Conservation (phyloP, 37 sponge, comb jelly and placozoan genomes). For the Crambe crambe region DNA sequence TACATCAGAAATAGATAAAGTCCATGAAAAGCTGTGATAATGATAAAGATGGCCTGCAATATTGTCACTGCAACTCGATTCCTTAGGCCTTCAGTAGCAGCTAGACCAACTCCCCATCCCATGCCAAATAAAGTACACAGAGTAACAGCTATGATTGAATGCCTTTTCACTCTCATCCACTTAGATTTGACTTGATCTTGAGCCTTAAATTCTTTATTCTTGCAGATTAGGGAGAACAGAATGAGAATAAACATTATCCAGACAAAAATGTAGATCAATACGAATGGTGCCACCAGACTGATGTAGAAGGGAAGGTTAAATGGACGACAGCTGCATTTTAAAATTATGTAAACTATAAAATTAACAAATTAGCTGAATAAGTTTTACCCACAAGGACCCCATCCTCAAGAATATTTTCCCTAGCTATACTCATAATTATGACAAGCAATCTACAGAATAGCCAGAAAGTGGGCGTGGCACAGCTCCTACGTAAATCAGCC, state of each 20-base stretch:
- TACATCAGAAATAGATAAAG: slow-evolving; percentile 35
- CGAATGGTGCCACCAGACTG: slow-evolving; percentile 1
- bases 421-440: too few relatives aligned
- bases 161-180: neutral
- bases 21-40: slow-evolving; percentile 34
- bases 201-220: too few relatives aligned
- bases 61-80: neutral
- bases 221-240: neutral
- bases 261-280: neutral
- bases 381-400: too few relatives aligned
- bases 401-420: too few relatives aligned
- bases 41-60: slow-evolving; percentile 30
- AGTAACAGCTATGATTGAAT: neutral
- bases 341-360: too few relatives aligned
- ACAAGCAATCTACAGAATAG: too few relatives aligned
- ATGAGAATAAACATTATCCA: slow-evolving; percentile 5
- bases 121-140: slow-evolving; percentile 10
- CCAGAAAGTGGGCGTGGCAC: too few relatives aligned
- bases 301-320: neutral
- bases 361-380: too few relatives aligned
- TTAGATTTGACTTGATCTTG: neutral
- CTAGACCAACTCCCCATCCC: slow-evolving; percentile 16
- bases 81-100: neutral
- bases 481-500: too few relatives aligned
- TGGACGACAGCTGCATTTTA: slow-evolving; percentile 21